phyloP scores from a whole-genome alignment of 2,113 vertebrate genomes.

The Hypomesus transpacificus region DNA sequence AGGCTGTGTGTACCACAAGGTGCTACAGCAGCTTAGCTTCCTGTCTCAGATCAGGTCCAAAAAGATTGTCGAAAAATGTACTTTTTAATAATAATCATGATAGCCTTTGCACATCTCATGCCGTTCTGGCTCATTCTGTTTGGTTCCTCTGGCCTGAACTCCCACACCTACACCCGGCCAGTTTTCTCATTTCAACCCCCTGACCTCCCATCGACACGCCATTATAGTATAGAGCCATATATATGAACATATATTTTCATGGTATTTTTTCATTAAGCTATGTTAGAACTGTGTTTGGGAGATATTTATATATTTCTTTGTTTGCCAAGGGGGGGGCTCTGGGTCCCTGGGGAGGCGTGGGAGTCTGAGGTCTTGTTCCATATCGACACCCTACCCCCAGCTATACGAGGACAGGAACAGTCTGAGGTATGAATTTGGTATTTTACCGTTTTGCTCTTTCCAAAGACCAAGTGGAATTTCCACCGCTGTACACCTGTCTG shows the following conservation, averaged over 20 bases:
- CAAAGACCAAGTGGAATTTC: no score
- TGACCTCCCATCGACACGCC: constrained; percentile 25
- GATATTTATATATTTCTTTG: constrained; percentile 52
- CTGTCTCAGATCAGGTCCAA: constrained; percentile 26
- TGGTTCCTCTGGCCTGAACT: constrained; percentile 16
- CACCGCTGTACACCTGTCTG: no score
- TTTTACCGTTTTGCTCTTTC: no score
- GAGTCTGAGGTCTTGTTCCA: no score
- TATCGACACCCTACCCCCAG: no score
- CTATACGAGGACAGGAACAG: neutral
- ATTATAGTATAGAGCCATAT: constrained; percentile 59
- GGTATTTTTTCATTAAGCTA: constrained; percentile 68
- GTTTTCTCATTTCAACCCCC: constrained; percentile 16
- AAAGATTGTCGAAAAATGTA: constrained; percentile 46
- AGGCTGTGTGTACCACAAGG: neutral
- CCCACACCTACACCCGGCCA: constrained; percentile 16
- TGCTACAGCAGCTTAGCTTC: neutral
- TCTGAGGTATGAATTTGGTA: no score
- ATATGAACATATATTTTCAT: constrained; percentile 66
- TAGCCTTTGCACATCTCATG: constrained; percentile 66
- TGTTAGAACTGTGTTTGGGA: constrained; percentile 52
- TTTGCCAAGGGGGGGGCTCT: constrained; percentile 24
- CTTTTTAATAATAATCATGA: constrained; percentile 33
- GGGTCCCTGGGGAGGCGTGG: no score
- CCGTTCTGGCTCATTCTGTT: constrained; percentile 41